Conservation (phyloP, 2,888 invertebrate genomes). For the Carterocephalus palaemon region DNA sequence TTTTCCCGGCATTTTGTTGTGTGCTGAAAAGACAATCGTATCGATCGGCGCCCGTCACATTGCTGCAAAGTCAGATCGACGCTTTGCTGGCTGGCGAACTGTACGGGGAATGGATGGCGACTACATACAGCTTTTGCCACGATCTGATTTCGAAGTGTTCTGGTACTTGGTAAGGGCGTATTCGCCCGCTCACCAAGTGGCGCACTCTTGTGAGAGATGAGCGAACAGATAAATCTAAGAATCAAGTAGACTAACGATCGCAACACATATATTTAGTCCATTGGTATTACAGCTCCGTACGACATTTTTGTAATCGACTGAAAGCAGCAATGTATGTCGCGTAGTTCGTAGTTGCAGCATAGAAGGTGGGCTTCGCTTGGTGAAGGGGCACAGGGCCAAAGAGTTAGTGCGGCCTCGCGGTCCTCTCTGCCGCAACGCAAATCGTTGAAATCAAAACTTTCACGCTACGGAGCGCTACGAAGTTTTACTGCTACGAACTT, state of each 20-base stretch:
- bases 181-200: slow-evolving; percentile 68
- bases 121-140: slow-evolving; percentile 46
- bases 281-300: slow-evolving; percentile 34
- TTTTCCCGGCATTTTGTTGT: slow-evolving; percentile 48
- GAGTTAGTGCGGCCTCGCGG: slow-evolving; percentile 70
- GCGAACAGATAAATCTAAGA: slow-evolving; percentile 69
- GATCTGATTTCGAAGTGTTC: slow-evolving; percentile 57
- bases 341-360: slow-evolving; percentile 13
- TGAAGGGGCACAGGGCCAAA: slow-evolving; percentile 56
- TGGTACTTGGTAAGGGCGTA: slow-evolving; percentile 68
- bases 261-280: slow-evolving; percentile 37
- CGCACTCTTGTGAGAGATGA: slow-evolving; percentile 76
- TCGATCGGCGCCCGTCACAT: slow-evolving; percentile 52
- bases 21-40: slow-evolving; percentile 46
- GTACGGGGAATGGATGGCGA: slow-evolving; percentile 59
- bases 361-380: slow-evolving; percentile 29
- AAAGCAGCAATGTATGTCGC: slow-evolving; percentile 39
- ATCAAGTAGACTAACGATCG: slow-evolving; percentile 32
- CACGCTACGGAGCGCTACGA: slow-evolving; percentile 79
- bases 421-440: slow-evolving; percentile 75
- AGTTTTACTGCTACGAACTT: slow-evolving; percentile 79
- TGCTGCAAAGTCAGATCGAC: slow-evolving; percentile 33
- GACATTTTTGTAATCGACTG: not conserved
- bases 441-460: slow-evolving; percentile 80
- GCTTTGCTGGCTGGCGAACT: slow-evolving; percentile 59